Percentiles rank a stretch among this genome's conserved stretches.
Evolutionary conservation across 1,140 invertebrate genomes (phyloP).

Genomic region (Orussus abietinus): DNA sequence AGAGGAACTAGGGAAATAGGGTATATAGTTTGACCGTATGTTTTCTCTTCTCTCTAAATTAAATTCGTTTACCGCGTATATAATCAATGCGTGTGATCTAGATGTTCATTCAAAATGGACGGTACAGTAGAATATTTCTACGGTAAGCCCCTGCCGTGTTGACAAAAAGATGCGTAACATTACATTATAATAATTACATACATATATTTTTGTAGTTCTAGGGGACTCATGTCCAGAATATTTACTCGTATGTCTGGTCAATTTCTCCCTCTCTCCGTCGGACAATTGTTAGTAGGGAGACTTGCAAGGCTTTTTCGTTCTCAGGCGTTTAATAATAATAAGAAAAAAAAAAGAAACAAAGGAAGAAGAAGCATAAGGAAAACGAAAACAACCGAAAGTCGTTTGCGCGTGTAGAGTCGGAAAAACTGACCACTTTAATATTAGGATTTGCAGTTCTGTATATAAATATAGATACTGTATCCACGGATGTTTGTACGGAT

Average conservation of each 20-base stretch:
- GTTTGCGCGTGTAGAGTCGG: slow-evolving; percentile 14
- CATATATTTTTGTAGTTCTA: slow-evolving; percentile 45
- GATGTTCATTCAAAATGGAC: slow-evolving; percentile 19
- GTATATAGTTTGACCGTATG: too few relatives aligned
- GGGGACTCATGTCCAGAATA: slow-evolving; percentile 36
- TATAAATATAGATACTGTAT: slow-evolving; percentile 27
- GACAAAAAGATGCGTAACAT: slow-evolving; percentile 35
- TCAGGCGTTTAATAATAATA: slow-evolving; percentile 5
- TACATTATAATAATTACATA: slow-evolving; percentile 22
- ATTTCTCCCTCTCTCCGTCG: slow-evolving; percentile 4
- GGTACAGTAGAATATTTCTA: slow-evolving; percentile 28
- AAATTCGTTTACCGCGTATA: too few relatives aligned
- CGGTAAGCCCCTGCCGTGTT: slow-evolving; percentile 33
- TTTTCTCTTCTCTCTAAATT: too few relatives aligned
- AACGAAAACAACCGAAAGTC: too few relatives aligned
- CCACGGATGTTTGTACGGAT: slow-evolving; percentile 29
- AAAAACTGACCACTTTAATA: slow-evolving; percentile 28
- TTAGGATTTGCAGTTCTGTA: slow-evolving; percentile 32
- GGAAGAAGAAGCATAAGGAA: too few relatives aligned
- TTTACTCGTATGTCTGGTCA: slow-evolving; percentile 18
- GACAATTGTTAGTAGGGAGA: background rate
- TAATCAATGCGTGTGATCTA: slow-evolving; percentile 18
- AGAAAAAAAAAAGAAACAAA: slow-evolving; percentile 12
- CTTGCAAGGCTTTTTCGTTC: slow-evolving; percentile 7
- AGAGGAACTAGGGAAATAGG: too few relatives aligned